phyloP scores from a whole-genome alignment of 2,888 invertebrate genomes.

The Holacanthella duospinosa region DNA sequence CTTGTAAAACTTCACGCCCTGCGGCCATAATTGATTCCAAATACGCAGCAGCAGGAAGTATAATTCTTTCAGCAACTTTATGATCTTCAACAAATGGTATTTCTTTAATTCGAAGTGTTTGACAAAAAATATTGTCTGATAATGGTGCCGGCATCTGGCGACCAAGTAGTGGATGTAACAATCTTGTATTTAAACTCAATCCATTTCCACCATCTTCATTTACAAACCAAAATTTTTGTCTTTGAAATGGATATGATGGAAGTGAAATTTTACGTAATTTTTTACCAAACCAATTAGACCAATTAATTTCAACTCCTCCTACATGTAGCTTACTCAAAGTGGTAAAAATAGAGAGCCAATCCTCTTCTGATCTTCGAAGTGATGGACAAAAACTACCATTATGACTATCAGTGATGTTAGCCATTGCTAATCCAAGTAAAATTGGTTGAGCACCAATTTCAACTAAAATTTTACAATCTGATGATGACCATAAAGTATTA shows the following conservation, averaged over 20 bases:
- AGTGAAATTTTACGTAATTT: constrained; percentile 12
- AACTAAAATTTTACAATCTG: constrained; percentile 15
- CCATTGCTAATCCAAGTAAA: constrained; percentile 22
- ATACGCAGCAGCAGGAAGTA: constrained; percentile 23
- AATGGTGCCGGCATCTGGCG: constrained; percentile 14
- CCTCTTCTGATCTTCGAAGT: constrained; percentile 16
- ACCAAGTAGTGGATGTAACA: constrained; percentile 18
- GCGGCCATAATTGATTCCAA: constrained; percentile 22
- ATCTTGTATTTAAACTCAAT: neutral
- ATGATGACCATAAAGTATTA: constrained; percentile 4
- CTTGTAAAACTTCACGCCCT: constrained; percentile 17
- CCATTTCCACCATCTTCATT: neutral
- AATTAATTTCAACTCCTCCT: constrained; percentile 18
- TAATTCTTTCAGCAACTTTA: constrained; percentile 16
- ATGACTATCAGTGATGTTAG: constrained; percentile 10
- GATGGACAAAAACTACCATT: constrained; percentile 16
- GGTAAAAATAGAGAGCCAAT: constrained; percentile 17
- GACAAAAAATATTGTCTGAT: neutral
- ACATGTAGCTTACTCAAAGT: constrained; percentile 18
- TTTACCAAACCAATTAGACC: constrained; percentile 19
- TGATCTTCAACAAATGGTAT: constrained; percentile 20
- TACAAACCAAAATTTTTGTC: constrained; percentile 18
- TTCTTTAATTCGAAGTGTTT: neutral
- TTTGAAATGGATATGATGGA: constrained; percentile 26
- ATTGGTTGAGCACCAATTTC: constrained; percentile 30